A percentile compares a stretch with the other conserved stretches of the same genome.
Evolutionary conservation across 2,888 invertebrate genomes (phyloP).

Genomic region (Galerucella calmariensis): DNA sequence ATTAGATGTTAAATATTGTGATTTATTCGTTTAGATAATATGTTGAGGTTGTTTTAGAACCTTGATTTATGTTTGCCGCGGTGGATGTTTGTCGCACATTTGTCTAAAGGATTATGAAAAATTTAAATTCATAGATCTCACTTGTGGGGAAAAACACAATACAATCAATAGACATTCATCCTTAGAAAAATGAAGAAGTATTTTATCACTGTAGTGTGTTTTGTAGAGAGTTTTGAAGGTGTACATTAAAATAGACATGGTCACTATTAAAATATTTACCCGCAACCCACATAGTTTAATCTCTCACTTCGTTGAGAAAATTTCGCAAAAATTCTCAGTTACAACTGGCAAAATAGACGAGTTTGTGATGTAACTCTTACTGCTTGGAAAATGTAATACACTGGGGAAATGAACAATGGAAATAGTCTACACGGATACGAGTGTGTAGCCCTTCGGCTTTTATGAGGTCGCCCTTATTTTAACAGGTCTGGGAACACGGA

Average conservation of each 20-base stretch:
- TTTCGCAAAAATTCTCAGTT: conserved; percentile 20
- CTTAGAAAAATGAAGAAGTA: too few species aligned
- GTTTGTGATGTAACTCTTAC: conserved; percentile 27
- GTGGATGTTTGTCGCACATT: conserved; percentile 20
- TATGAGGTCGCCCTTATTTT: conserved; percentile 34
- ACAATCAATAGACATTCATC: too few species aligned
- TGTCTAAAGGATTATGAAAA: conserved; percentile 30
- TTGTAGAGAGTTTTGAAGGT: too few species aligned
- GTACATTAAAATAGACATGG: background rate
- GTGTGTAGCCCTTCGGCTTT: conserved; percentile 30
- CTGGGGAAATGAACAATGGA: conserved; percentile 31
- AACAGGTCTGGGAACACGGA: conserved; percentile 21
- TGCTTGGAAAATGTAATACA: conserved; percentile 28
- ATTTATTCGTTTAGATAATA: conserved; percentile 30
- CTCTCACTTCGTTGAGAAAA: conserved; percentile 18
- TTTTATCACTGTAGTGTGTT: background rate
- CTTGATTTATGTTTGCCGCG: conserved; percentile 25
- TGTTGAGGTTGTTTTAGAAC: conserved; percentile 18
- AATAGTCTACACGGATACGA: conserved; percentile 30
- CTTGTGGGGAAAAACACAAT: background rate
- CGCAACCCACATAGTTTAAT: conserved; percentile 24
- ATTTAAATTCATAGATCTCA: conserved; percentile 8
- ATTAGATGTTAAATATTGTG: conserved; percentile 33
- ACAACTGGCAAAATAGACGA: conserved; percentile 18
- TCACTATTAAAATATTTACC: background rate